Percentiles rank a stretch among this genome's conserved stretches.
Conservation (phyloP, 2,888 invertebrate genomes). For the Poecilobothrus nobilitatus region DNA sequence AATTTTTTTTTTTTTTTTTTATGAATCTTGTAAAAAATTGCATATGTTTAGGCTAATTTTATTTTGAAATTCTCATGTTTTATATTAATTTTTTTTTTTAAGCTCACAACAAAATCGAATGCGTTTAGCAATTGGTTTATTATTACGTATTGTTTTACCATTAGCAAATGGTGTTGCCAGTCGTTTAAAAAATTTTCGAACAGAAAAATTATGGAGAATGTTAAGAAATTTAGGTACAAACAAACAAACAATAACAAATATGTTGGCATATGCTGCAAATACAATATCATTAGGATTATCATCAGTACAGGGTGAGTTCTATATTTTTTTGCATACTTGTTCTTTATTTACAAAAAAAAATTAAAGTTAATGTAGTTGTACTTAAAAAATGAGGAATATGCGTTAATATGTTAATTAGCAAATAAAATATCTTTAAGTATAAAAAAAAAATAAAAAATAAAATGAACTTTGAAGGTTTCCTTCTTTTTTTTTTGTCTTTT, state of each 20-base stretch:
- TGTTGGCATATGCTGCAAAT: slow-evolving; percentile 42
- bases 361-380: too few relatives aligned
- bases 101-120: slow-evolving; percentile 34
- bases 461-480: neutral
- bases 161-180: slow-evolving; percentile 39
- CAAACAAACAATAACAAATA: slow-evolving; percentile 37
- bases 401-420: too few relatives aligned
- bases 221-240: slow-evolving; percentile 36
- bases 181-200: slow-evolving; percentile 39
- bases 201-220: slow-evolving; percentile 34
- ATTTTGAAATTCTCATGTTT: too few relatives aligned
- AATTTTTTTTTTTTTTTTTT: too few relatives aligned
- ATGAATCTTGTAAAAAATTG: neutral
- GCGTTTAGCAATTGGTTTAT: slow-evolving; percentile 37
- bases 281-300: slow-evolving; percentile 41
- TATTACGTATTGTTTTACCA: slow-evolving; percentile 39
- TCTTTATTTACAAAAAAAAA: neutral
- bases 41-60: neutral
- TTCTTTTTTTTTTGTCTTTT: slow-evolving; percentile 8
- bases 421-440: too few relatives aligned
- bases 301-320: slow-evolving; percentile 39
- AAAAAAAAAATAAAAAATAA: too few relatives aligned
- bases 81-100: slow-evolving; percentile 9
- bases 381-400: too few relatives aligned
- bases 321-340: neutral